phyloP scores from a whole-genome alignment of 2,113 vertebrate species.

The Sylvilagus bachmani region DNA sequence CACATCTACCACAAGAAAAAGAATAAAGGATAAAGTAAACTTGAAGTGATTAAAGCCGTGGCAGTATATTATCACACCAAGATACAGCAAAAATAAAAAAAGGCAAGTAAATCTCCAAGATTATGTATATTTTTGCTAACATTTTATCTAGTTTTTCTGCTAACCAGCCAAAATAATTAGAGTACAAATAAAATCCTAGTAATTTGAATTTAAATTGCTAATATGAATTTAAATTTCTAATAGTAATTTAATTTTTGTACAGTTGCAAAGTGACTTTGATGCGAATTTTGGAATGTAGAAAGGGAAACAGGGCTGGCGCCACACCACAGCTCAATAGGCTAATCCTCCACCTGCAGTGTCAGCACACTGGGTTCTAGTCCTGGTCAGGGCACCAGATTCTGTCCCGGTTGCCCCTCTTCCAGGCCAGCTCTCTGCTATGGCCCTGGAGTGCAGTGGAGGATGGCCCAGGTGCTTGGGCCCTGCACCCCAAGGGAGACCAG shows the following conservation, averaged over 20 bases:
- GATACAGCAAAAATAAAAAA: not conserved
- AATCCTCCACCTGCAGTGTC: too few relatives aligned
- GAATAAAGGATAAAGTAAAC: not conserved
- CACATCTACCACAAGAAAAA: not conserved
- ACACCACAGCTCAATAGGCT: too few relatives aligned
- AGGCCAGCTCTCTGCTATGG: too few relatives aligned
- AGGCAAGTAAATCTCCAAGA: not conserved
- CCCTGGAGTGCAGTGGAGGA: too few relatives aligned
- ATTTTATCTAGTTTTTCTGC: not conserved
- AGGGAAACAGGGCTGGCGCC: not conserved
- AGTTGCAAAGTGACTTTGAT: not conserved
- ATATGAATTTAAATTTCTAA: not conserved
- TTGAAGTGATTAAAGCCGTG: not conserved
- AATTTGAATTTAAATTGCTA: not conserved
- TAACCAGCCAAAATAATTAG: slow-evolving; percentile 5
- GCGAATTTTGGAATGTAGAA: not conserved
- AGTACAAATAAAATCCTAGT: not conserved
- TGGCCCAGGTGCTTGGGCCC: too few relatives aligned
- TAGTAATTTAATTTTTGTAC: slow-evolving; percentile 2
- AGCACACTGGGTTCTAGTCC: too few relatives aligned
- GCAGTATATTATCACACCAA: not conserved
- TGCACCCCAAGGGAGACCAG: too few relatives aligned
- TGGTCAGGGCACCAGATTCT: too few relatives aligned
- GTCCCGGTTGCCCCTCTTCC: too few relatives aligned
- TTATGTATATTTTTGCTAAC: not conserved